These are phyloP conservation scores for Plagiodera versicolora DNA, from an alignment of 2,888 invertebrate genomes.

Conservation along the genomic window DNA sequence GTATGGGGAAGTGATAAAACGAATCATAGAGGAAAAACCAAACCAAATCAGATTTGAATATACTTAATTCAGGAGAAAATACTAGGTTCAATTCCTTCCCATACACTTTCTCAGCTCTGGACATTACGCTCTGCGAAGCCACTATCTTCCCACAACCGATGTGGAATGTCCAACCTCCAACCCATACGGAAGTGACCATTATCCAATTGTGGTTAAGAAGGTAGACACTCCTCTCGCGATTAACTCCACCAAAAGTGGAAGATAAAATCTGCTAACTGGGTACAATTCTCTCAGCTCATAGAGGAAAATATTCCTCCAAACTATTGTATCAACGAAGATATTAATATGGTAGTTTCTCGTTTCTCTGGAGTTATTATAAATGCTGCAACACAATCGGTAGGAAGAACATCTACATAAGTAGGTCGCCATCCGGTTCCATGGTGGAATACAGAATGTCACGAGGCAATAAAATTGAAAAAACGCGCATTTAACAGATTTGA, in stretches of 20 bases:
- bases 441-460: background rate
- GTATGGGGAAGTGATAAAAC: background rate
- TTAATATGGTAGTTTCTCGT: no score
- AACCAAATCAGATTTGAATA: background rate
- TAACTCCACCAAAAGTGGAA: background rate
- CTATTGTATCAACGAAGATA: no score
- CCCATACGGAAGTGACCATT: background rate
- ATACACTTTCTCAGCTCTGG: background rate
- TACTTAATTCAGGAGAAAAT: background rate
- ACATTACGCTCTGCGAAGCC: no score
- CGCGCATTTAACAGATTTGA: conserved; percentile 1
- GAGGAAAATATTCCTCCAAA: no score
- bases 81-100: background rate
- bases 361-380: no score
- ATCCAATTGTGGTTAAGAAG: no score
- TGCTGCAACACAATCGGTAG: no score
- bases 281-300: no score
- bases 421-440: background rate
- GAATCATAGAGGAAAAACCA: background rate
- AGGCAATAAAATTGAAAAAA: background rate
- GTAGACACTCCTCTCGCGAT: no score
- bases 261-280: background rate
- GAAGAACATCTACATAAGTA: background rate
- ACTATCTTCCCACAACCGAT: no score
- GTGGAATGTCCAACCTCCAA: background rate